Conservation (phyloP, 2,888 invertebrate genomes). For the Dolichopus griseipennis region DNA sequence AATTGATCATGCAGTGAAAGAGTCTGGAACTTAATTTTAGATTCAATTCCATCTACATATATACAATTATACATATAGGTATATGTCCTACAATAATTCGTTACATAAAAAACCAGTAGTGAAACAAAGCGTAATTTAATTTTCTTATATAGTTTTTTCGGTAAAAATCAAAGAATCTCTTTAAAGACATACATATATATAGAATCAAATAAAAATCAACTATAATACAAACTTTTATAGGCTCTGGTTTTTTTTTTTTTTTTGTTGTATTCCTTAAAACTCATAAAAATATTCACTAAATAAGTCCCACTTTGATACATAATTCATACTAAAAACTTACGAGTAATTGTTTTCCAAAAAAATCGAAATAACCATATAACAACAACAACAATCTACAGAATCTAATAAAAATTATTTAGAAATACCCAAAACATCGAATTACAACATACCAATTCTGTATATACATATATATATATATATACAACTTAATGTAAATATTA, state of each 20-base stretch:
- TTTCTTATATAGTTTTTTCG: too few relatives aligned
- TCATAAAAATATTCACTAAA: background rate
- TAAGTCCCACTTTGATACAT: background rate
- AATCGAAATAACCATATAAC: background rate
- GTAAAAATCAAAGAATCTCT: background rate
- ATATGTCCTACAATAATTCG: too few relatives aligned
- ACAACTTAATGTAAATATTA: too few relatives aligned
- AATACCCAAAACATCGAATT: background rate
- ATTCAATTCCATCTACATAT: too few relatives aligned
- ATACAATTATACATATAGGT: too few relatives aligned
- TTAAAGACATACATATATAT: background rate
- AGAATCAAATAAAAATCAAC: background rate
- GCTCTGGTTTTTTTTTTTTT: too few relatives aligned
- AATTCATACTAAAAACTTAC: conserved; percentile 1
- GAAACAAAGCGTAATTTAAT: too few relatives aligned
- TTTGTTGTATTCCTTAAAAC: background rate
- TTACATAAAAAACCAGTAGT: too few relatives aligned
- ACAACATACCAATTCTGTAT: background rate
- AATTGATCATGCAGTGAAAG: too few relatives aligned
- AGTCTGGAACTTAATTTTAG: too few relatives aligned
- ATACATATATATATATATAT: too few relatives aligned
- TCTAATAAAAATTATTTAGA: background rate
- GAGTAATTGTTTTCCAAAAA: conserved; percentile 6
- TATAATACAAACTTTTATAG: background rate
- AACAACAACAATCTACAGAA: background rate